Conservation (phyloP, 1,140 invertebrate species). For the Myzus persicae region DNA sequence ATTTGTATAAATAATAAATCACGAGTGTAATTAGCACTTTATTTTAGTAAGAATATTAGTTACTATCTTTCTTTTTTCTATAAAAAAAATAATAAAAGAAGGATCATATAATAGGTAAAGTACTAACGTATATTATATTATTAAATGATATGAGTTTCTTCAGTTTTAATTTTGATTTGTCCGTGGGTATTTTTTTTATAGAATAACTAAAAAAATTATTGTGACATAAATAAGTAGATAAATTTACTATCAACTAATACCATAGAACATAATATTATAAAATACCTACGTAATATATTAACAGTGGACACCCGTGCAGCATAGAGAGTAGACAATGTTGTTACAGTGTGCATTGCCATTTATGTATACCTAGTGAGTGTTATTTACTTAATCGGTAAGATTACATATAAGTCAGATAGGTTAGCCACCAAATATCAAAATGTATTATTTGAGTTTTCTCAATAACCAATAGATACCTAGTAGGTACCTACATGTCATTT, state of each 20-base stretch:
- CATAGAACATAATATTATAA: not conserved
- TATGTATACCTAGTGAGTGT: not conserved
- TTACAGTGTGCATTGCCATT: not conserved
- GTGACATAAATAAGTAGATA: not conserved
- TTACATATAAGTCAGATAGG: not conserved
- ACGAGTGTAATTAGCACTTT: not conserved
- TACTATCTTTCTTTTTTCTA: too few species aligned
- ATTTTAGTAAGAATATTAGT: not conserved
- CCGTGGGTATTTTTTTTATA: not conserved
- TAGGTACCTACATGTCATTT: not conserved
- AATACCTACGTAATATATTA: not conserved
- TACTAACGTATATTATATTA: not conserved
- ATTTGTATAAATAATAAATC: not conserved
- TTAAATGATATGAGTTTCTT: not conserved
- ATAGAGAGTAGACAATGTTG: not conserved
- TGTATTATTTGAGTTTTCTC: not conserved
- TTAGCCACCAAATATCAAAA: not conserved
- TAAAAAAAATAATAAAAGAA: too few species aligned
- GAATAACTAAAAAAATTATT: not conserved
- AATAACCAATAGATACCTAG: not conserved
- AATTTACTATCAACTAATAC: not conserved
- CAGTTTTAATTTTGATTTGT: not conserved
- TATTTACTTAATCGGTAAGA: not conserved
- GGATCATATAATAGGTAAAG: not conserved
- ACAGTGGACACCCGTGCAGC: not conserved